phyloP scores from a whole-genome alignment of 1,140 invertebrate genomes.

The Aphis craccivora region DNA sequence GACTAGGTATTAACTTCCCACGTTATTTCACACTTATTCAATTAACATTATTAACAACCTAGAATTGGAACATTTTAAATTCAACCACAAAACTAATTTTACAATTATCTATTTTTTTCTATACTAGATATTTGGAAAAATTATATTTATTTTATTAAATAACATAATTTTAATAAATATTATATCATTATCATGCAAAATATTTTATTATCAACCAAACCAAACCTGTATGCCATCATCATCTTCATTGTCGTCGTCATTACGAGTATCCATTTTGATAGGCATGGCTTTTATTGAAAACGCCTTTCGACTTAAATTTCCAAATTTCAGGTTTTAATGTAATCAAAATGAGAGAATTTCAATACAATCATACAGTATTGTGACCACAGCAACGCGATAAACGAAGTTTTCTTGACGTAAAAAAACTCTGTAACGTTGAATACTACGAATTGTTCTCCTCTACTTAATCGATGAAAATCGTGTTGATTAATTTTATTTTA shows the following conservation, averaged over 20 bases:
- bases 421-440: conserved; percentile 2
- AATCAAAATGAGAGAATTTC: not conserved
- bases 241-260: not conserved
- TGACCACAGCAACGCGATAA: not conserved
- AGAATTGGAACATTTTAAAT: not conserved
- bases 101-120: not conserved
- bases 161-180: not conserved
- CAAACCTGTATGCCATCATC: not conserved
- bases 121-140: not conserved
- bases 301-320: not conserved
- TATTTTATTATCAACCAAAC: not conserved
- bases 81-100: not conserved
- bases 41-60: not conserved
- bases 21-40: not conserved
- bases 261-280: not conserved
- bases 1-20: not conserved
- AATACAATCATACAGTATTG: not conserved
- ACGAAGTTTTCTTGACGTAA: not conserved
- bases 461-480: not conserved
- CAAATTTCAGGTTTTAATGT: not conserved
- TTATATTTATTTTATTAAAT: not conserved
- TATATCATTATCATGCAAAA: not conserved
- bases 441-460: not conserved
- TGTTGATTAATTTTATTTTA: not conserved
- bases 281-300: not conserved